Percentiles rank a stretch among this genome's conserved stretches.
Evolutionary conservation across 2,113 vertebrate species (phyloP).

Genomic region (Thinocorus orbignyianus): DNA sequence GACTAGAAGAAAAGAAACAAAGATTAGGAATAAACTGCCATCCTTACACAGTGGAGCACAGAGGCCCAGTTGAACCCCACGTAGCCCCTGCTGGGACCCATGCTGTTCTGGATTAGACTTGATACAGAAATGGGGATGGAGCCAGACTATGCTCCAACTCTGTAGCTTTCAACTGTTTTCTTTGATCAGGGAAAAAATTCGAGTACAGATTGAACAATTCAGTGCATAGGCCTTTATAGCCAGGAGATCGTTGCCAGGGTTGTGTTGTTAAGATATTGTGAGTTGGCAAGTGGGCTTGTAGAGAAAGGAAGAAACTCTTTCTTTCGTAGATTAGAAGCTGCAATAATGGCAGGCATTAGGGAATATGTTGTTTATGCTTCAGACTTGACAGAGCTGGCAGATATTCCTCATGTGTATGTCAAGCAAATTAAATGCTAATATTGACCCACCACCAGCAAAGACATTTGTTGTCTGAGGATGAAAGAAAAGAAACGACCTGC

Average conservation of each 20-base stretch:
- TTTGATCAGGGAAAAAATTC: neutral
- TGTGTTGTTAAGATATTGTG: neutral
- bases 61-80: neutral
- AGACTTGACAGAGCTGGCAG: neutral
- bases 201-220: neutral
- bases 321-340: neutral
- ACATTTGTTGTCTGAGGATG: neutral
- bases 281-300: neutral
- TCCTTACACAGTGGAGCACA: neutral
- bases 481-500: neutral
- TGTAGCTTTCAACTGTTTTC: neutral
- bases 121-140: neutral
- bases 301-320: neutral
- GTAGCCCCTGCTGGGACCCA: neutral
- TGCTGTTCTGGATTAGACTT: neutral
- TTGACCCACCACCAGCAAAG: neutral
- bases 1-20: neutral
- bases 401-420: neutral
- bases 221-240: neutral
- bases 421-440: slow-evolving; percentile 32
- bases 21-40: neutral
- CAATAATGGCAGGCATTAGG: neutral
- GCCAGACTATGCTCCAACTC: neutral
- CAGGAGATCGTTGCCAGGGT: neutral
- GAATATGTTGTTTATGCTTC: neutral